These are phyloP conservation scores for Stegophylla sp. DNA, from an alignment of 2,888 invertebrate species.

Conservation along the genomic window DNA sequence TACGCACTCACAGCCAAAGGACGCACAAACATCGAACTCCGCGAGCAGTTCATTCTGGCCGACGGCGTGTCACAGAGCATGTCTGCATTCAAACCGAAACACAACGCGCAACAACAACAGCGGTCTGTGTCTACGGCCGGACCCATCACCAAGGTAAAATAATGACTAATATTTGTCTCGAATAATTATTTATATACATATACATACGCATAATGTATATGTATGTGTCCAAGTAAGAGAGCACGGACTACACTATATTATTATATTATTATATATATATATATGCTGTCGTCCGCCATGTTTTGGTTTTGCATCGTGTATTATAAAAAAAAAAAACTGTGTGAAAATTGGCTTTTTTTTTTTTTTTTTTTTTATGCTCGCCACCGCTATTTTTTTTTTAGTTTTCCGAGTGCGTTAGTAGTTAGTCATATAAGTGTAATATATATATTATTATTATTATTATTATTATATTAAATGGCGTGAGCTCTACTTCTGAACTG, in stretches of 20 bases:
- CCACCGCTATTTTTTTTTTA: slow-evolving; percentile 42
- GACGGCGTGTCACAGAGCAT: slow-evolving; percentile 98
- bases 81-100: slow-evolving; percentile 97
- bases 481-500: slow-evolving; percentile 51
- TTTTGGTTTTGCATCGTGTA: slow-evolving; percentile 18
- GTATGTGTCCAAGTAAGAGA: slow-evolving; percentile 49
- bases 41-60: slow-evolving; percentile 98
- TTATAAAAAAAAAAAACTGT: slow-evolving; percentile 8
- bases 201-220: slow-evolving; percentile 10
- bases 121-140: slow-evolving; percentile 76
- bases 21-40: slow-evolving; percentile 98
- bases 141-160: slow-evolving; percentile 92
- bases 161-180: slow-evolving; percentile 25
- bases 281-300: neutral
- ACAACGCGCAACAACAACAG: slow-evolving; percentile 77
- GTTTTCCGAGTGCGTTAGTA: slow-evolving; percentile 41
- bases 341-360: slow-evolving; percentile 46
- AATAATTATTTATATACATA: slow-evolving; percentile 18
- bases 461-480: slow-evolving; percentile 12
- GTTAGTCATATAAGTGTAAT: slow-evolving; percentile 19
- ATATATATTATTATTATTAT: slow-evolving; percentile 1
- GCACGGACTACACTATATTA: slow-evolving; percentile 10
- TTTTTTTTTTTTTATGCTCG: slow-evolving; percentile 40
- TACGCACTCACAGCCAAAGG: slow-evolving; percentile 81
- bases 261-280: neutral